These are phyloP conservation scores for Cuculus canorus DNA, from an alignment of 2,797 vertebrate species.

Conservation along the genomic window DNA sequence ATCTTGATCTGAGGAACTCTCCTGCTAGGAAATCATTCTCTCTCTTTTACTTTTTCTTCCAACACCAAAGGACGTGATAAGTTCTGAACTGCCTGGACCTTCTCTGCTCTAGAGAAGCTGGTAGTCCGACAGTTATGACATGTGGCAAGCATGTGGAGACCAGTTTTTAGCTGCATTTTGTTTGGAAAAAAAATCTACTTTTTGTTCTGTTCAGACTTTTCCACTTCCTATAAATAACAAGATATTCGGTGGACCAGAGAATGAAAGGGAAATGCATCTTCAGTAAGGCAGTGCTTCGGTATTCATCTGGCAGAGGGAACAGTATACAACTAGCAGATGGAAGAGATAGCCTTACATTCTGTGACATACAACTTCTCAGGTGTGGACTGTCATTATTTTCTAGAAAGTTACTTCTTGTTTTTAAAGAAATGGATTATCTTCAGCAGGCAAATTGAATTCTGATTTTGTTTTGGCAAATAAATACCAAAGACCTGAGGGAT, in stretches of 20 bases:
- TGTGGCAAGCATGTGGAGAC: slow-evolving; percentile 54
- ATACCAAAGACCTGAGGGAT: background rate
- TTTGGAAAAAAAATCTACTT: background rate
- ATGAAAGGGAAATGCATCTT: background rate
- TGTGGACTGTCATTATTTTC: background rate
- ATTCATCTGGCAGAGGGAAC: background rate
- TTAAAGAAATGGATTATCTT: background rate
- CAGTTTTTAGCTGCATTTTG: background rate
- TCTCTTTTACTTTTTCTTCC: slow-evolving; percentile 34
- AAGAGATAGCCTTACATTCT: background rate
- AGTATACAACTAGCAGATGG: background rate
- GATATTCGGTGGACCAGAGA: background rate
- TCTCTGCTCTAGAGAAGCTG: slow-evolving; percentile 5
- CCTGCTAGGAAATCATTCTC: slow-evolving; percentile 13
- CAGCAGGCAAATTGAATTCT: background rate
- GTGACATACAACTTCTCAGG: background rate
- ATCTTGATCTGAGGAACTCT: slow-evolving; percentile 50
- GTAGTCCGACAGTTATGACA: background rate
- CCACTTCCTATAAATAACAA: slow-evolving; percentile 44
- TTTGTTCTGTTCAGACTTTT: background rate
- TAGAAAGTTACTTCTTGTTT: background rate
- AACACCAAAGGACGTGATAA: slow-evolving; percentile 58
- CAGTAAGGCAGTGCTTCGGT: background rate
- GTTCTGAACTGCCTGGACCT: slow-evolving; percentile 29
- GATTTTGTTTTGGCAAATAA: background rate